Conservation (phyloP, 2,113 vertebrate species). For the Hymenochirus boettgeri region DNA sequence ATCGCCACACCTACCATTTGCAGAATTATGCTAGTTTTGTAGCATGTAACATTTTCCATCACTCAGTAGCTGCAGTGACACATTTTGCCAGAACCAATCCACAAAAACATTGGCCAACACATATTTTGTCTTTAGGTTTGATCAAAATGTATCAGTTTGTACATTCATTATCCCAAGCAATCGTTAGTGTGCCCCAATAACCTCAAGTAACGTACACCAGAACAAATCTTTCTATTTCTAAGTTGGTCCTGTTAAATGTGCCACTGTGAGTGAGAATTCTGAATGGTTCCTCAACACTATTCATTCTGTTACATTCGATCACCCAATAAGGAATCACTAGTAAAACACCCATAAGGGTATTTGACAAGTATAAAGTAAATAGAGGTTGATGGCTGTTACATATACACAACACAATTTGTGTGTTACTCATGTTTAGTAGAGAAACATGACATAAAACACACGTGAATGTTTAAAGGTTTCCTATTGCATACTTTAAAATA, state of each 20-base stretch:
- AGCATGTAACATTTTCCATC: no score
- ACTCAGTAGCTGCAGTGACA: not conserved
- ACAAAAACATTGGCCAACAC: not conserved
- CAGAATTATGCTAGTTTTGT: no score
- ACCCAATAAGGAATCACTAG: not conserved
- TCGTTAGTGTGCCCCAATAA: not conserved
- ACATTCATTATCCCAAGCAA: not conserved
- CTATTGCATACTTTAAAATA: not conserved
- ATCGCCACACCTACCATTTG: no score
- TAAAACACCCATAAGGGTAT: not conserved
- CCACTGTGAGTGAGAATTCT: not conserved
- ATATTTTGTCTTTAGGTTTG: no score
- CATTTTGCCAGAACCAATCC: not conserved
- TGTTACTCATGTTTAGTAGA: not conserved
- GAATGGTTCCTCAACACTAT: not conserved
- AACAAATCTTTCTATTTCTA: not conserved
- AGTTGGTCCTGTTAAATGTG: slow-evolving; percentile 16
- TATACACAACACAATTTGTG: not conserved
- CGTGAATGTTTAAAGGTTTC: slow-evolving; percentile 16
- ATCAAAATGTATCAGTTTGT: not conserved
- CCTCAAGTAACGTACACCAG: not conserved
- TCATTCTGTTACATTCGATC: not conserved
- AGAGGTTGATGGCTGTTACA: not conserved
- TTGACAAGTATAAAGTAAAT: not conserved
- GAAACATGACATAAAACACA: slow-evolving; percentile 9